phyloP scores from a whole-genome alignment of 2,113 vertebrate species.

The Podiceps cristatus region DNA sequence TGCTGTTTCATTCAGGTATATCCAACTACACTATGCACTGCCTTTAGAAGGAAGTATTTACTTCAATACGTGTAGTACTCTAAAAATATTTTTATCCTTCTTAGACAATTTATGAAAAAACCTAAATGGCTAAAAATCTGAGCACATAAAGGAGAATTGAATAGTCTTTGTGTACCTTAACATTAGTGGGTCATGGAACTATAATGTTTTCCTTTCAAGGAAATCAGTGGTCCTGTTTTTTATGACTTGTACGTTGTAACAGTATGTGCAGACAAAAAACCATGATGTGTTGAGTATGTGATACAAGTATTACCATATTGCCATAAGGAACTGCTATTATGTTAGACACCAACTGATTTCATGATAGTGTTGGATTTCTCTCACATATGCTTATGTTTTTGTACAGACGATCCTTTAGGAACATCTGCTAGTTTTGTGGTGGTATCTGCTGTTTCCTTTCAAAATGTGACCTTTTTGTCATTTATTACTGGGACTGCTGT shows the following conservation, averaged over 20 bases:
- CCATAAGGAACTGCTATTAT: constrained; percentile 83
- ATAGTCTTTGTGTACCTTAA: neutral
- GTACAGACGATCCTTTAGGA: constrained; percentile 80
- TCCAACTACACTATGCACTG: neutral
- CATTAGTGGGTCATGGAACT: neutral
- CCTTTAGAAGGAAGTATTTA: neutral
- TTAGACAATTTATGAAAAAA: neutral
- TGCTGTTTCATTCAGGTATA: neutral
- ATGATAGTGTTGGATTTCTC: constrained; percentile 84
- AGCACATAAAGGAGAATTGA: neutral
- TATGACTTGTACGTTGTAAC: constrained; percentile 62
- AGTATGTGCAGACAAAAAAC: constrained; percentile 70
- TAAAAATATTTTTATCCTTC: neutral
- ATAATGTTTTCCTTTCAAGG: constrained; percentile 26
- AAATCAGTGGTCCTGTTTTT: constrained; percentile 43
- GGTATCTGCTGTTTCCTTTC: constrained; percentile 81
- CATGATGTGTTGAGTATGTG: constrained; percentile 80
- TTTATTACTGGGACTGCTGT: constrained; percentile 41
- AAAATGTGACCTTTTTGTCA: constrained; percentile 69
- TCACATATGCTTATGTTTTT: constrained; percentile 87
- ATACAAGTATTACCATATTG: constrained; percentile 77
- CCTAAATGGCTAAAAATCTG: neutral
- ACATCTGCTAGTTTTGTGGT: constrained; percentile 84
- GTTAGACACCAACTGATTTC: constrained; percentile 81
- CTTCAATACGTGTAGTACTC: neutral